Conservation (phyloP, 2,888 invertebrate genomes). For the Aphidoletes aphidimyza region DNA sequence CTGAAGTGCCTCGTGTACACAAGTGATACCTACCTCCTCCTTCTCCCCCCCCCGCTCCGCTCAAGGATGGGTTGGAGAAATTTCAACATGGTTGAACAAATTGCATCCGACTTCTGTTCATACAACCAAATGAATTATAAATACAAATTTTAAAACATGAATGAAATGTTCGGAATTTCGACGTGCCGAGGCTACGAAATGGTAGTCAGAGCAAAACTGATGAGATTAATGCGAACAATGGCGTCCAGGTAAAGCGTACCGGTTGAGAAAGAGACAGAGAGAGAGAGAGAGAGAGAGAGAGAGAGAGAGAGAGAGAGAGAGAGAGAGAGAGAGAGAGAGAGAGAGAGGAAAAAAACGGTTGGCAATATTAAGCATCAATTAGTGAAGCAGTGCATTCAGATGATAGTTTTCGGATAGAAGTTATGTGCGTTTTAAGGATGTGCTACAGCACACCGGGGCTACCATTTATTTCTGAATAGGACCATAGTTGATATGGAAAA, state of each 20-base stretch:
- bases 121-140: neutral
- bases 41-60: too few relatives aligned
- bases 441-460: slow-evolving; percentile 5
- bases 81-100: slow-evolving; percentile 22
- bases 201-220: neutral
- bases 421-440: neutral
- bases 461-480: neutral
- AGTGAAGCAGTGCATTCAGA: neutral
- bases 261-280: neutral
- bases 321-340: neutral
- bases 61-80: too few relatives aligned
- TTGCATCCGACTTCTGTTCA: slow-evolving; percentile 26
- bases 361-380: slow-evolving; percentile 31
- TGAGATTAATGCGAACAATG: slow-evolving; percentile 7
- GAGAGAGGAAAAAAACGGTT: neutral
- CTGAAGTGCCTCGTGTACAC: too few relatives aligned
- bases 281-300: neutral
- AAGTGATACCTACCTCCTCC: too few relatives aligned
- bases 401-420: neutral
- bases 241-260: neutral
- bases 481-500: neutral
- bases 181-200: neutral
- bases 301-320: neutral
- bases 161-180: neutral
- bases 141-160: slow-evolving; percentile 4